phyloP scores from a whole-genome alignment of 2,113 vertebrate species.

The Odobenus rosmarus region DNA sequence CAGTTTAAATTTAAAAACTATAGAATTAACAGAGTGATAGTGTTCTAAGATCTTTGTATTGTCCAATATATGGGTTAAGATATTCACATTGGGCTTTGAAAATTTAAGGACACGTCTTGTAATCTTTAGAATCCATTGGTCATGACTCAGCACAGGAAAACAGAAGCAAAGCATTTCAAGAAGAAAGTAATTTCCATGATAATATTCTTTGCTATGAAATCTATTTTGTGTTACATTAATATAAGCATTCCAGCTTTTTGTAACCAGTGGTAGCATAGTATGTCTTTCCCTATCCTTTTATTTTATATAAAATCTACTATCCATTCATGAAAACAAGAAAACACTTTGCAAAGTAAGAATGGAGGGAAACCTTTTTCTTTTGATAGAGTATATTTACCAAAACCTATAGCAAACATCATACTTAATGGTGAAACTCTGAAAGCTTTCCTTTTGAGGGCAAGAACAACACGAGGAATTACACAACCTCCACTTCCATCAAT shows the following conservation, averaged over 20 bases:
- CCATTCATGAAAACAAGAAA: conserved; percentile 20
- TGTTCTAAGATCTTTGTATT: not conserved
- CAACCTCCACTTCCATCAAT: not conserved
- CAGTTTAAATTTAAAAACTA: not conserved
- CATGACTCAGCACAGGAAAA: not conserved
- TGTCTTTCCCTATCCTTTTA: not conserved
- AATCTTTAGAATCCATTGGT: not conserved
- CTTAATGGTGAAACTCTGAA: not conserved
- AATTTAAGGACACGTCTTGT: not conserved
- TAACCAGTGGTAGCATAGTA: not conserved
- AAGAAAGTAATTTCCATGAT: not conserved
- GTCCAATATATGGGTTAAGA: not conserved
- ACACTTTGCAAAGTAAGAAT: not conserved
- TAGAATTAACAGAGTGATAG: not conserved
- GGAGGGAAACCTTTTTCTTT: not conserved
- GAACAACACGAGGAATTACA: not conserved
- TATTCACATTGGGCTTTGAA: not conserved
- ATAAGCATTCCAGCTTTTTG: not conserved
- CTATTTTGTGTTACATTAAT: conserved; percentile 8
- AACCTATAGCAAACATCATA: not conserved
- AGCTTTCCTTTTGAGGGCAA: not conserved
- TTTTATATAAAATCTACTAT: conserved; percentile 39
- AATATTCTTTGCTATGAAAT: conserved; percentile 33
- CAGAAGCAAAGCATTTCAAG: not conserved
- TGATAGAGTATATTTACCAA: not conserved